Base-by-base conservation (phyloP, 2,113 vertebrate genomes). In the Psittacula cyanocephala region DNA sequence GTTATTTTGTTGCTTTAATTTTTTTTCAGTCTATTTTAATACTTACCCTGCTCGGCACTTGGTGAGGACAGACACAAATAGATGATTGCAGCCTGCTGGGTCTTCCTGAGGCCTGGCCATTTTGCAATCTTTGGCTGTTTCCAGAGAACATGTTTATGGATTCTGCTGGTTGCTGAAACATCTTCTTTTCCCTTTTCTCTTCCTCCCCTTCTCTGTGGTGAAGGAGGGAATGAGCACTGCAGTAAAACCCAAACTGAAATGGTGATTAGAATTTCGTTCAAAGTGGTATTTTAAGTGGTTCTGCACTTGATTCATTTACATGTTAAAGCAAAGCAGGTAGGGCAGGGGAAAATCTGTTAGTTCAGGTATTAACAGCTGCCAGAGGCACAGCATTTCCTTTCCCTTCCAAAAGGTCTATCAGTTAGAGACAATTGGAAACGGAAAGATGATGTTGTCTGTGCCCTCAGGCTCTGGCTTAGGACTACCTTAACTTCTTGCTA, bases 281-380 rank as follows among this genome's bases (percentile, higher is more conserved):
- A 64, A 88, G 50, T 46, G 37, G 25, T 88, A 13, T 92, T 92
- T 88, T 22, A 95, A 88, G 57, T 78, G 46, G 13, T 39, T 64
- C 81, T 79, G 60, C 23, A 7, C 62, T 92, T 47, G 53, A 50
- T 86, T 90, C 12, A 43, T 90, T 79, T 64, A 11, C 22, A 7
- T 60, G 88, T 95, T 77, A 81, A 86, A 93, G 71, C 31, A 59
- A 64, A 17, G n/a, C 59, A 82, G 22, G 27, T 52, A 86, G 81
- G n/a, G 55, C 64, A 80, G 50, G 15, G 43, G 47, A 62, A 95
- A 43, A 70, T 74, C 37, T 87, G 44, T 63, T 91, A 55, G 63
- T 64, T 87, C 28, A 89, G 65, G 23, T 87, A 88, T 79, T 92
- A 74, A 93, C 86, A 93, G 75, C 71, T 90, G 88, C 86, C 64